phyloP scores from a whole-genome alignment of 2,797 vertebrate genomes.

The Amniataba percoides region DNA sequence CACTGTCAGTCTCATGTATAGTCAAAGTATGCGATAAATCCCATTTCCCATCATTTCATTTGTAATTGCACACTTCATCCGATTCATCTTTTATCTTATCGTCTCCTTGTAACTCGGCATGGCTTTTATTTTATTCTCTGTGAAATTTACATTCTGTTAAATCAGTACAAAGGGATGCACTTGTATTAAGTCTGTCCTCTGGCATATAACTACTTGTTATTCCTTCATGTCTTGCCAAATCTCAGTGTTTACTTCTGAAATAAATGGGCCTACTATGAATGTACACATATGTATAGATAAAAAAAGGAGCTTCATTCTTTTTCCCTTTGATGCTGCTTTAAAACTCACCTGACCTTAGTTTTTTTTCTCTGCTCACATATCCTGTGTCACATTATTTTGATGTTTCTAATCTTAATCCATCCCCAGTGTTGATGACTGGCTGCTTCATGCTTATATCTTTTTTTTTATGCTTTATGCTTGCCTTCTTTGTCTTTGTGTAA shows the following conservation, averaged over 20 bases:
- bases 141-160: background rate
- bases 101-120: background rate
- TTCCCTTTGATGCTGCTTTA: constrained; percentile 18
- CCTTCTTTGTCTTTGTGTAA: background rate
- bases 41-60: background rate
- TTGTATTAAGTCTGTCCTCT: constrained; percentile 7
- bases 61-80: background rate
- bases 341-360: background rate
- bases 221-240: constrained; percentile 8
- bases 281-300: background rate
- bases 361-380: background rate
- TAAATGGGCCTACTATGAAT: background rate
- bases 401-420: constrained; percentile 37
- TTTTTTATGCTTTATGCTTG: background rate
- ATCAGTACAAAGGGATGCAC: constrained; percentile 25
- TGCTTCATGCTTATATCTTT: constrained; percentile 1
- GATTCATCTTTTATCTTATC: background rate
- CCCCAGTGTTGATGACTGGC: background rate
- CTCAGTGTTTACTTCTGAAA: constrained; percentile 28
- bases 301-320: constrained; percentile 2
- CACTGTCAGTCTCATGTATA: too few species aligned
- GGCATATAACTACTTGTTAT: background rate
- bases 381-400: background rate
- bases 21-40: background rate
- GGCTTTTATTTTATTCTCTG: background rate